These are phyloP conservation scores for Channa maculata DNA, from an alignment of 2,113 vertebrate species.

Conservation along the genomic window DNA sequence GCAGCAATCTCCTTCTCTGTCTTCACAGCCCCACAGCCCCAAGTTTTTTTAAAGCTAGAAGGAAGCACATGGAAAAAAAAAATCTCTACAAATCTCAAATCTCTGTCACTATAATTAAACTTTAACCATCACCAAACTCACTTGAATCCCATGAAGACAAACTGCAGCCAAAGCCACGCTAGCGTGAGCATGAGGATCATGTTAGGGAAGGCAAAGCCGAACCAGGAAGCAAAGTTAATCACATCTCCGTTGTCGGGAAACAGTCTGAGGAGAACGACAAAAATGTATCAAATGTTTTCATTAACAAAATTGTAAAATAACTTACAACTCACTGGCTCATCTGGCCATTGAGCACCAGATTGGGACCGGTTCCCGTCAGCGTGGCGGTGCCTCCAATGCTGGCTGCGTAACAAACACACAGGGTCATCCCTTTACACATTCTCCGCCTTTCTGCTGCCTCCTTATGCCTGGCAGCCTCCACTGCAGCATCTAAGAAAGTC, in stretches of 20 bases:
- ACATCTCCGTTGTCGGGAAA: conserved; percentile 91
- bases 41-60: conserved; percentile 87
- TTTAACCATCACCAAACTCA: conserved; percentile 81
- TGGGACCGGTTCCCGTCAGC: conserved; percentile 94
- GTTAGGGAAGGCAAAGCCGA: conserved; percentile 95
- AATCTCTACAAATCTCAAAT: conserved; percentile 49
- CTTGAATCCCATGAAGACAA: conserved; percentile 89
- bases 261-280: conserved; percentile 79
- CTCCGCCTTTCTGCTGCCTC: conserved; percentile 73
- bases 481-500: conserved; percentile 79
- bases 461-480: conserved; percentile 66
- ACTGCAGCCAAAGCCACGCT: conserved; percentile 94
- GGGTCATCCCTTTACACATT: conserved; percentile 90
- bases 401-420: conserved; percentile 94
- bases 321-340: conserved; percentile 90
- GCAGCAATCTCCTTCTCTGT: conserved; percentile 85
- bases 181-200: conserved; percentile 92
- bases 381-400: conserved; percentile 97
- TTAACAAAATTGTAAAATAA: not conserved
- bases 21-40: conserved; percentile 84
- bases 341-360: conserved; percentile 93
- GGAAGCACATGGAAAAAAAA: conserved; percentile 12
- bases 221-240: conserved; percentile 97
- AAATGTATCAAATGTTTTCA: not conserved
- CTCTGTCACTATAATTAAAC: conserved; percentile 40